A percentile compares a stretch with the other conserved stretches of the same genome.
Evolutionary conservation across 2,888 invertebrate species (phyloP).

Genomic region (Ophion ventricosus): DNA sequence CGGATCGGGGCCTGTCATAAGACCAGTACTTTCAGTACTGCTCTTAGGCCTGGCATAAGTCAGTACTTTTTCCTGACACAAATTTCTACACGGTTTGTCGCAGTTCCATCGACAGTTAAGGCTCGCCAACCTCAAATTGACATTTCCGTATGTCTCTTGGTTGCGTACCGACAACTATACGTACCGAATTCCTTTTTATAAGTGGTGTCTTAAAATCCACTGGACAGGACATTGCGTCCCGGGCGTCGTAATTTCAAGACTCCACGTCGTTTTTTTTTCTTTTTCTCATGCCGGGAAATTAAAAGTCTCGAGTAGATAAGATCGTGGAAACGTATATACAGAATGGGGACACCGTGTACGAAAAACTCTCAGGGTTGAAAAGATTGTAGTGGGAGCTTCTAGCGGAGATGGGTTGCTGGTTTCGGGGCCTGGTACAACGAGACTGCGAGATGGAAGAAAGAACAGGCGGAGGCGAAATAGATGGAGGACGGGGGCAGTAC

Average conservation of each 20-base stretch:
- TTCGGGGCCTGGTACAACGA: constrained; percentile 52
- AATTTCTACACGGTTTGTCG: too few relatives aligned
- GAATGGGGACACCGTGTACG: constrained; percentile 28
- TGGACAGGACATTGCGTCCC: constrained; percentile 36
- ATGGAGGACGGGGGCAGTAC: constrained; percentile 41
- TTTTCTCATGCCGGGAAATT: constrained; percentile 45
- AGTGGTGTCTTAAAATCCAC: constrained; percentile 36
- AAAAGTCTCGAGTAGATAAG: constrained; percentile 65
- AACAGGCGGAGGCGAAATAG: constrained; percentile 14
- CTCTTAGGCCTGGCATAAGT: too few relatives aligned
- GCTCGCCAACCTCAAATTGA: too few relatives aligned
- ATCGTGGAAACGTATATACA: constrained; percentile 54
- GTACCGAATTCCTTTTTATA: constrained; percentile 4
- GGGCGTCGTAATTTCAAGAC: constrained; percentile 51
- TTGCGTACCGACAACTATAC: background rate
- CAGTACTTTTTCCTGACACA: too few relatives aligned
- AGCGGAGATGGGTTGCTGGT: constrained; percentile 51
- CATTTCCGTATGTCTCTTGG: background rate
- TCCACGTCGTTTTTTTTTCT: constrained; percentile 19
- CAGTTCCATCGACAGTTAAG: background rate
- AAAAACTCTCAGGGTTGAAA: constrained; percentile 23
- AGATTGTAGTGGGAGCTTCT: constrained; percentile 26
- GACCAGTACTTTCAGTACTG: too few relatives aligned
- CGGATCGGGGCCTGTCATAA: too few relatives aligned
- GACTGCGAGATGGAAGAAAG: constrained; percentile 50